Evolutionary conservation across 2,797 vertebrate genomes (phyloP).

Genomic region (Cossypha heuglini): DNA sequence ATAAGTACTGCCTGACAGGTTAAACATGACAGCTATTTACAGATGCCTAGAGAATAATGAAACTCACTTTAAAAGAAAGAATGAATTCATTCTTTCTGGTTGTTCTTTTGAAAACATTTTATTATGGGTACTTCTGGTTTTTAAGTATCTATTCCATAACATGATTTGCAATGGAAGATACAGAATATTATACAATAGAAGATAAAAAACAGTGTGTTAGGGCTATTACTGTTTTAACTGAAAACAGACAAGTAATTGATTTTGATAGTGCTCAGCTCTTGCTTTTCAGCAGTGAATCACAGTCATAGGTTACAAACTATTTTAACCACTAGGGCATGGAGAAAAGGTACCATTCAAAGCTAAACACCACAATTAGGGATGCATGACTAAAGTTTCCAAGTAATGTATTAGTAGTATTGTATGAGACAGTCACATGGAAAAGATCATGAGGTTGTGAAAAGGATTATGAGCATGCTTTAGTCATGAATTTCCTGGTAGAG

Average conservation of each 20-base stretch:
- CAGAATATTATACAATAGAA: not conserved
- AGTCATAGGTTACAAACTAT: not conserved
- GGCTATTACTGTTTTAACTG: not conserved
- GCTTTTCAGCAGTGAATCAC: not conserved
- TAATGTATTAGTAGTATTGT: conserved; percentile 49
- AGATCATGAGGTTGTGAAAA: conserved; percentile 73
- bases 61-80: not conserved
- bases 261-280: not conserved
- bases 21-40: not conserved
- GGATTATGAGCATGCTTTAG: conserved; percentile 58
- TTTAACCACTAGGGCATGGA: not conserved
- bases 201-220: not conserved
- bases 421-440: conserved; percentile 84
- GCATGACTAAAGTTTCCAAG: conserved; percentile 55
- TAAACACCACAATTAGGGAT: conserved; percentile 37
- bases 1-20: not conserved
- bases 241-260: not conserved
- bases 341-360: conserved; percentile 47
- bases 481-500: conserved; percentile 32
- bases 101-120: not conserved
- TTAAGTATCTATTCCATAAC: not conserved
- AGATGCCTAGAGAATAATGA: not conserved
- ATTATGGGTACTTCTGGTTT: not conserved
- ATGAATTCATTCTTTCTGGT: not conserved
- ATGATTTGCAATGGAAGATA: not conserved